These are phyloP conservation scores for Muscicapa comitata DNA, from an alignment of 2,797 vertebrate genomes.

Conservation along the genomic window DNA sequence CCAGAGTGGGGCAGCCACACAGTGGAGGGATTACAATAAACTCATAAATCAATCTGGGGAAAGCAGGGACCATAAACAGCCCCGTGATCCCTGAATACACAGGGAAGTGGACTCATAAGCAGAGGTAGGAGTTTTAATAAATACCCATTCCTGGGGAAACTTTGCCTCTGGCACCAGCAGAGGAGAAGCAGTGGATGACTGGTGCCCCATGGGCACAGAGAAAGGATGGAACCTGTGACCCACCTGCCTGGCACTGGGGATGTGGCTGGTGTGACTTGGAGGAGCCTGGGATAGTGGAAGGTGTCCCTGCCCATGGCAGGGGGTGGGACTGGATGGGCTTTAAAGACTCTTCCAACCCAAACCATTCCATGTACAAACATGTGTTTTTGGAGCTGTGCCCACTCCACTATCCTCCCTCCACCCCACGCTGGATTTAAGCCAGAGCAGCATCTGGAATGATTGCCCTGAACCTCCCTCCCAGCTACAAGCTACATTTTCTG, in stretches of 20 bases:
- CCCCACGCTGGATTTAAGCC: neutral
- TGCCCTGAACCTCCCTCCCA: neutral
- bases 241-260: neutral
- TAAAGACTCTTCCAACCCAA: neutral
- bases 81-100: neutral
- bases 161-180: neutral
- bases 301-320: neutral
- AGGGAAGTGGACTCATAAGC: neutral
- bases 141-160: neutral
- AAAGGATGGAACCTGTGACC: neutral
- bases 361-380: neutral
- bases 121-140: neutral
- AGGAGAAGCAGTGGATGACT: rapidly evolving
- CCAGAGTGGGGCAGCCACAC: neutral
- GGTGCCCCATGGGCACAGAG: neutral
- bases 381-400: neutral
- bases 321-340: neutral
- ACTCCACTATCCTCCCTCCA: neutral
- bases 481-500: neutral
- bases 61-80: neutral
- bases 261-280: neutral
- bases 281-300: neutral
- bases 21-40: neutral
- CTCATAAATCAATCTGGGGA: neutral
- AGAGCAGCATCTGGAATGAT: neutral